Base-by-base conservation (phyloP, 2,797 vertebrate species). In the Schizopygopsis malacanthus region DNA sequence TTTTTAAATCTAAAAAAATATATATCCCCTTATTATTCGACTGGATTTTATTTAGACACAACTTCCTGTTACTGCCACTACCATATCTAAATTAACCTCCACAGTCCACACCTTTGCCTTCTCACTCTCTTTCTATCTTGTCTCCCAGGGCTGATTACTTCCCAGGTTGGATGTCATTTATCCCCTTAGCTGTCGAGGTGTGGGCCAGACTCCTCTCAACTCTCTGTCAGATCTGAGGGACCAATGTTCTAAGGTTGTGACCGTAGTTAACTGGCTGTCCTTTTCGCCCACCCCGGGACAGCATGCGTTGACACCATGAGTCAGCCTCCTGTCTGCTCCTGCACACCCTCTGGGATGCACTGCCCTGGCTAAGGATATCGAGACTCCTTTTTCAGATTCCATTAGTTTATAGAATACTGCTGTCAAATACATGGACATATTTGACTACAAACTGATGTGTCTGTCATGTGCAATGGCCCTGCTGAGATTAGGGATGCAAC, bases 131-230 rank as follows among this genome's bases (percentile, higher is more conserved):
- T 77, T 70, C 65, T 79, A 84, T 71, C 87, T 45, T 81, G 47
- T 76, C 54, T 80, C 79, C 63, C 84, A 83, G 71, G 82, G 79
- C 84, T 87, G 83, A 85, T 73, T 75, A 71, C 76, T 82, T 71
- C 82, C 87, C 81, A 77, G 78, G 81, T 69, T 87, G 41, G 52
- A 79, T 86, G 83, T 89, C 87, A 87, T 90, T 86, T 85, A 88
- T 88, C 86, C 88, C 87, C 84, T 86, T 13, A 82, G 81, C 88
- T 87, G 67, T 54, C 79, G 65, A 54, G 54, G 76, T 85, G 69
- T 79, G 28, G 70, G 41, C 59, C 86, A 85, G 69, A 69, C 72
- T 69, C 22, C 76, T 80, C 79, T 82, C 78, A 86, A 86, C 90
- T 81, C 84, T 50, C 65, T 70, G 87, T 85, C 50, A 47, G 81